These are phyloP conservation scores for Zaprionus obscuricornis DNA, from an alignment of 2,888 invertebrate species.

Conservation along the genomic window DNA sequence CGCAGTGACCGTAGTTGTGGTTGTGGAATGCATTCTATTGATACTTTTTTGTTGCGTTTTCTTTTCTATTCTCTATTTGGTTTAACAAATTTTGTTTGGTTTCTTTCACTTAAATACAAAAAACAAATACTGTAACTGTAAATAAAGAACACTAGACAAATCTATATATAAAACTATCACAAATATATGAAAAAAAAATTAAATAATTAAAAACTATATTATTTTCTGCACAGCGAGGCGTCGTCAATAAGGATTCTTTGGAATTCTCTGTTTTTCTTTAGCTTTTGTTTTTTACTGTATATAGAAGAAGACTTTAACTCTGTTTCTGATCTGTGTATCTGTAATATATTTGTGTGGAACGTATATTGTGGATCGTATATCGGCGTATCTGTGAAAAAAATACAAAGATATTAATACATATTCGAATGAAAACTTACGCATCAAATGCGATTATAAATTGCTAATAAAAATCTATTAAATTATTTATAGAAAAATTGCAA, in stretches of 20 bases:
- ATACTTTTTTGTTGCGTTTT: constrained; percentile 11
- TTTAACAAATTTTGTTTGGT: constrained; percentile 27
- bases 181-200: constrained; percentile 35
- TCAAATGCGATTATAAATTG: too few species aligned
- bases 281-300: background rate
- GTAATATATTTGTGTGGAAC: constrained; percentile 32
- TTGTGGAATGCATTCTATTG: constrained; percentile 66
- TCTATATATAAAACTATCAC: constrained; percentile 46
- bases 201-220: constrained; percentile 15
- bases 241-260: constrained; percentile 67
- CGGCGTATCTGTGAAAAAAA: constrained; percentile 64
- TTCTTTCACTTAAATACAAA: constrained; percentile 30
- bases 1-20: constrained; percentile 25
- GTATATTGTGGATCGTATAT: constrained; percentile 37
- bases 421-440: too few species aligned
- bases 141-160: constrained; percentile 8
- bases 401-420: constrained; percentile 27
- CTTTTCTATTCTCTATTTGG: constrained; percentile 43
- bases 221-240: constrained; percentile 52
- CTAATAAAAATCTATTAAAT: too few species aligned
- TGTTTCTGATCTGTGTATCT: constrained; percentile 8
- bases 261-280: constrained; percentile 36
- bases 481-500: too few species aligned
- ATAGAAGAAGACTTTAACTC: too few species aligned
- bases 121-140: too few species aligned